phyloP scores from a whole-genome alignment of 2,113 vertebrate genomes.

The Ophiodon elongatus region DNA sequence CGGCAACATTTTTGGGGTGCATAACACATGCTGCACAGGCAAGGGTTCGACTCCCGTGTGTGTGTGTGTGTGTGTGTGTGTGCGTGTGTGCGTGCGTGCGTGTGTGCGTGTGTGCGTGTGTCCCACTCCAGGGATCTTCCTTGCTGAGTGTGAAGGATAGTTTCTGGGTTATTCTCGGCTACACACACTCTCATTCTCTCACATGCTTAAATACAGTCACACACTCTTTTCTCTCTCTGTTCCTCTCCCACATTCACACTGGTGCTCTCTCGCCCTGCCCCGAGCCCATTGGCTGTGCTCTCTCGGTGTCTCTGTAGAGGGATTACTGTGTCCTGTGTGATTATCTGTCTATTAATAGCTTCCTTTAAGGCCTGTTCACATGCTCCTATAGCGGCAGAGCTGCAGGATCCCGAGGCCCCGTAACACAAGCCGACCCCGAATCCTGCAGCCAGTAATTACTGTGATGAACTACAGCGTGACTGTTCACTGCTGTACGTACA shows the following conservation, averaged over 20 bases:
- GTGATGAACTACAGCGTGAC: slow-evolving; percentile 25
- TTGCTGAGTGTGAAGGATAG: slow-evolving; percentile 7
- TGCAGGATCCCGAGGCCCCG: too few relatives aligned
- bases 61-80: neutral
- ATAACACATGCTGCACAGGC: neutral
- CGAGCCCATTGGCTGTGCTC: slow-evolving; percentile 26
- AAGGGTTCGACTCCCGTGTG: neutral
- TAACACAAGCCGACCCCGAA: neutral
- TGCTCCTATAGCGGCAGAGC: slow-evolving; percentile 43
- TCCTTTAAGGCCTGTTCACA: slow-evolving; percentile 69
- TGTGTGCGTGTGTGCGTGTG: neutral
- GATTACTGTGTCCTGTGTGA: slow-evolving; percentile 75
- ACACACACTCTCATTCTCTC: slow-evolving; percentile 8
- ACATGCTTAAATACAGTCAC: slow-evolving; percentile 31
- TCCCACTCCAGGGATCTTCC: slow-evolving; percentile 16
- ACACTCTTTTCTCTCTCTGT: slow-evolving; percentile 35
- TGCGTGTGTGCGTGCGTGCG: neutral
- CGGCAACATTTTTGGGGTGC: neutral
- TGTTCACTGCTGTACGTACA: neutral
- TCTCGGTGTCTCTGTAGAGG: slow-evolving; percentile 39
- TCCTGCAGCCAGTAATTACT: slow-evolving; percentile 43
- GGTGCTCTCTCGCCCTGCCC: slow-evolving; percentile 22
- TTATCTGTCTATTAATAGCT: slow-evolving; percentile 79
- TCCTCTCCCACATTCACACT: slow-evolving; percentile 19
- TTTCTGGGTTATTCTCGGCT: slow-evolving; percentile 42